Base-by-base conservation (phyloP, 2,797 vertebrate species). In the Calcarius lapponicus region DNA sequence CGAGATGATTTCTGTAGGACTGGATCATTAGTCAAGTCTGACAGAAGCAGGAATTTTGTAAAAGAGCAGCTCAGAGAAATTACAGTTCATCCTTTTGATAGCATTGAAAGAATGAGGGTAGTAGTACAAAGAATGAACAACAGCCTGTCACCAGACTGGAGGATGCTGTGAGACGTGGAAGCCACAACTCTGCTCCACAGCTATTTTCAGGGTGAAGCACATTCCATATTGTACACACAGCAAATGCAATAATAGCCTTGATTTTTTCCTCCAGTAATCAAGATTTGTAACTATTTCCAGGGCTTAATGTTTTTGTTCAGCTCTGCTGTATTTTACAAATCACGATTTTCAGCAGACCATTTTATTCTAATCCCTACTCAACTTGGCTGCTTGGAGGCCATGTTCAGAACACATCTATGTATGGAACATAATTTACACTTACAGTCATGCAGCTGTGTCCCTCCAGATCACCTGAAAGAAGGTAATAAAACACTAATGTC, bases 401-500 rank as follows among this genome's bases (percentile, higher is more conserved):
- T 28, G 70, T 1, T 76, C 56, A 48, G 65, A 34, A 71, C 66
- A 88, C 45, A 43, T n/a, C 72, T 32, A 25, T 6, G 31, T 51
- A 51, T 14, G 72, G 38, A 80, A 64, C 18, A 17, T 8, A 85
- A 95, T 82, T 83, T 28, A 91, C n/a, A 92, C 75, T 70, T 34
- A 6, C 0, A 79, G 58, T 34, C 69, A 51, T 14, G 48, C 58
- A 76, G 21, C 29, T n/a, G 34, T 16, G 60, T 87, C 87, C 92
- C 90, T 38, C 3, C 16, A 90, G 92, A 91, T 36, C 89, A 79
- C 58, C 66, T 60, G 66, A 48, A 90, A 72, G 43, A 42, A 90
- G 29, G 66, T 21, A 92, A 95, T 91, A 92, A 86, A 93, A 53
- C 50, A 3, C 70, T 36, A 92, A 90, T 57, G 76, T 60, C 73